Evolutionary conservation across 2,888 invertebrate species (phyloP).

Genomic region (Drosophila percnosoma): DNA sequence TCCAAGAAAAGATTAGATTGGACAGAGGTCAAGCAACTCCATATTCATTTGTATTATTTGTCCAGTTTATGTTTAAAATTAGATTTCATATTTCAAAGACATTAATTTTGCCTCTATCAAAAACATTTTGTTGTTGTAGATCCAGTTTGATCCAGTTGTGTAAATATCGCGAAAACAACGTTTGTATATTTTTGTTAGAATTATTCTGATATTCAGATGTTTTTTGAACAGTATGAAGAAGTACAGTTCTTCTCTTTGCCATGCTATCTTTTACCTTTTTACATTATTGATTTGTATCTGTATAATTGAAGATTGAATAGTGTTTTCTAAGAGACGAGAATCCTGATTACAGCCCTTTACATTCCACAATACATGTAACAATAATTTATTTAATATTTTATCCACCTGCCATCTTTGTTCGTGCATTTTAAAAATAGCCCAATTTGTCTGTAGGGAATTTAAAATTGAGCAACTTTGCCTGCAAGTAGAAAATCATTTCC

Average conservation of each 20-base stretch:
- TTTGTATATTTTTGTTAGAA: not conserved
- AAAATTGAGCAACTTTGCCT: not conserved
- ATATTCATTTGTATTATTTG: not conserved
- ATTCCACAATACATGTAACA: not conserved
- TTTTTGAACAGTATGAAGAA: not conserved
- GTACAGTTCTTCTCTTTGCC: no score
- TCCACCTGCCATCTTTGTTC: not conserved
- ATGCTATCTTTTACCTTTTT: not conserved
- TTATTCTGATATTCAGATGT: not conserved
- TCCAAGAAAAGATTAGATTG: not conserved
- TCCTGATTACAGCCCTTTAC: not conserved
- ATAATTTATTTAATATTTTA: not conserved
- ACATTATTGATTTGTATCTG: not conserved
- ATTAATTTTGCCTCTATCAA: not conserved
- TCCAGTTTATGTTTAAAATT: not conserved
- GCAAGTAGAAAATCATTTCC: not conserved
- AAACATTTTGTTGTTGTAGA: not conserved
- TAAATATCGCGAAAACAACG: not conserved
- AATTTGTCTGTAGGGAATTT: not conserved
- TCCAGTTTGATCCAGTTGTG: not conserved
- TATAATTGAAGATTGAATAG: not conserved
- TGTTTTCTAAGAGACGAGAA: not conserved
- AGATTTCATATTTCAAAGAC: not conserved
- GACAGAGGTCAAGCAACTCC: not conserved
- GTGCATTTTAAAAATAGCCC: not conserved